These are phyloP conservation scores for Pentalonia nigronervosa DNA, from an alignment of 1,140 invertebrate genomes.

Conservation along the genomic window DNA sequence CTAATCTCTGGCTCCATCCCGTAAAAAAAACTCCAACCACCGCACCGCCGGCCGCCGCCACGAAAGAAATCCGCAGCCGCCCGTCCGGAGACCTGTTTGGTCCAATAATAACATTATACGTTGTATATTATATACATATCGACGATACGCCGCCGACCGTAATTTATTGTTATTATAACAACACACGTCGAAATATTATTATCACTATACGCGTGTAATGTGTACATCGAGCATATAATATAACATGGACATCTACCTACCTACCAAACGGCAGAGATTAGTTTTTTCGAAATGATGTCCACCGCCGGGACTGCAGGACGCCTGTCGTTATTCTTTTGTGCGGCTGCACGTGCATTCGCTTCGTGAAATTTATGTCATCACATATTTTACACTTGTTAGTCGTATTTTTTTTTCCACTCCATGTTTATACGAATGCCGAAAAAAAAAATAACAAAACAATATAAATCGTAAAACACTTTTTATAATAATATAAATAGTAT, in stretches of 20 bases:
- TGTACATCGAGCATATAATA: not conserved
- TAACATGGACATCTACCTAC: not conserved
- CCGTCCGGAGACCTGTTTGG: not conserved
- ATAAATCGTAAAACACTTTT: slow-evolving; percentile 3
- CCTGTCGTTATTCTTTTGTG: not conserved
- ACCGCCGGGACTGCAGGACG: not conserved
- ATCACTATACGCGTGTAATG: not conserved
- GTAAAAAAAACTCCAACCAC: not conserved
- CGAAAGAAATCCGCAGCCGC: not conserved
- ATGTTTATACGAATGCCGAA: not conserved
- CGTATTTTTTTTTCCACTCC: not conserved
- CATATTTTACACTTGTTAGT: slow-evolving; percentile 16
- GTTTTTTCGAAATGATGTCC: not conserved
- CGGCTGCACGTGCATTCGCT: not conserved
- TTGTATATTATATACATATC: not conserved
- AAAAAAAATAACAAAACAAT: slow-evolving; percentile 7
- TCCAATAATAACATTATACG: not conserved
- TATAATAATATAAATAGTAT: not conserved
- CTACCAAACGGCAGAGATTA: not conserved
- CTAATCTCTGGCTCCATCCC: slow-evolving; percentile 9
- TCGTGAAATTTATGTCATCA: not conserved
- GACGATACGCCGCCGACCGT: not conserved
- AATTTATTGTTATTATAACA: not conserved
- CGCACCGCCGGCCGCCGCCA: no score
- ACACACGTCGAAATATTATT: slow-evolving; percentile 1